Conservation (phyloP, 2,888 invertebrate species). For the Hypomecis atomaria region DNA sequence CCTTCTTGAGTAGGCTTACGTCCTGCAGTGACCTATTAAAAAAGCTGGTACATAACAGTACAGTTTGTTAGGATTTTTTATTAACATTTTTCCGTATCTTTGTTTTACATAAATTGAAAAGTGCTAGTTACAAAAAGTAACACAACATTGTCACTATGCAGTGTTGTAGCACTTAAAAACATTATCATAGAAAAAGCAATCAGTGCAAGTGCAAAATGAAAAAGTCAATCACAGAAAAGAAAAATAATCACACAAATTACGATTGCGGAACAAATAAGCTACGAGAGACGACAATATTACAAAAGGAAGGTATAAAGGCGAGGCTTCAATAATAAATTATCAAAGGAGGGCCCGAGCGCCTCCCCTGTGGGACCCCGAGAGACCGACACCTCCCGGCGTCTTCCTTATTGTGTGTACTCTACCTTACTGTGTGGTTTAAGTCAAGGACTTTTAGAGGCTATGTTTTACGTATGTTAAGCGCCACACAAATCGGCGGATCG, state of each 20-base stretch:
- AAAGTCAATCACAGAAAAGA: slow-evolving; percentile 38
- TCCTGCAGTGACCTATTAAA: too few species aligned
- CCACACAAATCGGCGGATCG: too few species aligned
- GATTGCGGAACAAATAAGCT: slow-evolving; percentile 44
- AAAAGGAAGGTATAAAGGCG: slow-evolving; percentile 45
- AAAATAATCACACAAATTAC: slow-evolving; percentile 43
- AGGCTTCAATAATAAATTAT: slow-evolving; percentile 48
- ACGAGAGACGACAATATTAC: slow-evolving; percentile 41
- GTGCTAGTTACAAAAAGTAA: too few species aligned
- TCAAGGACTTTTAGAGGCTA: slow-evolving; percentile 24
- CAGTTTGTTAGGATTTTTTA: too few species aligned
- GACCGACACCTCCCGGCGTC: slow-evolving; percentile 72
- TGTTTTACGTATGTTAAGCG: too few species aligned
- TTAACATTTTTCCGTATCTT: too few species aligned
- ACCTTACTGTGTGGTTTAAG: slow-evolving; percentile 49
- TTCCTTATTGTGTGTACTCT: slow-evolving; percentile 72
- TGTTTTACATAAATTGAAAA: too few species aligned
- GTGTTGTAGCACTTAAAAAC: not conserved
- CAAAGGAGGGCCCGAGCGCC: slow-evolving; percentile 41
- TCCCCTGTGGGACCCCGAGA: slow-evolving; percentile 53
- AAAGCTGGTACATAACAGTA: too few species aligned
- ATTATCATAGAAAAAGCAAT: slow-evolving; percentile 4
- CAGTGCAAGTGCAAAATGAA: slow-evolving; percentile 13
- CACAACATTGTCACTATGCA: not conserved
- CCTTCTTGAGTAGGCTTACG: too few species aligned